Base-by-base conservation (phyloP, 1,140 invertebrate species). In the Pseudomyrmex concolor region DNA sequence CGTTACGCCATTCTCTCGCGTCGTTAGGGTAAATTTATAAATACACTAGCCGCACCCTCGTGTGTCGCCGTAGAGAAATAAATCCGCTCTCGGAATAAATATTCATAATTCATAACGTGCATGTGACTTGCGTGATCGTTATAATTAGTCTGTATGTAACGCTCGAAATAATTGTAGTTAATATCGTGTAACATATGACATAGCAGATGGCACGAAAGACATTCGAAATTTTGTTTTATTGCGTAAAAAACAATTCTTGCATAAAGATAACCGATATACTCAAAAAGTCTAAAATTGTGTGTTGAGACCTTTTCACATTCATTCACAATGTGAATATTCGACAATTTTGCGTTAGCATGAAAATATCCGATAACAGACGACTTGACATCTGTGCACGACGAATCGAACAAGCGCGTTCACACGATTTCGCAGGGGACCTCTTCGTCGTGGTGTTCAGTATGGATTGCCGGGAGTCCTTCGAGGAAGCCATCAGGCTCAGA, bases 401-500 rank as follows among this genome's bases (percentile, higher is more conserved):
- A 73, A 8, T 19, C 66, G 43, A 63, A 63, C 22, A 59, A 43
- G 55, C 34, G 34, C 5, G 48, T 73, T n/a, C n/a, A 71, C 72
- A 43, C 51, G 12, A 48, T 59, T 66, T 72, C 59, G 25, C 95
- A 98, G 97, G 97, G 87, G 97, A 98, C 92, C 93, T 98, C 12
- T 98, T 98, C 93, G 95, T 98, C 63, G 93, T 98, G 80, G 97
- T 98, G 8, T 98, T 97, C 92, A 96, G 97, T 89, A 96, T 98
- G 95, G 97, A 97, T 90, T 96, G 96, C 85, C 95, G 96, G n/a
- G 97, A 98, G 90, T 97, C 97, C 0, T 98, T 97, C 90, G 96
- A 97, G 86, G 97, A 98, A 93, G 97, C 97, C 10, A 96, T 97
- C 77, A 95, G 96, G 60, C 95, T 98, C 63, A 94, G 97, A 55